phyloP scores from a whole-genome alignment of 2,797 vertebrate species.

The Molossus molossus region DNA sequence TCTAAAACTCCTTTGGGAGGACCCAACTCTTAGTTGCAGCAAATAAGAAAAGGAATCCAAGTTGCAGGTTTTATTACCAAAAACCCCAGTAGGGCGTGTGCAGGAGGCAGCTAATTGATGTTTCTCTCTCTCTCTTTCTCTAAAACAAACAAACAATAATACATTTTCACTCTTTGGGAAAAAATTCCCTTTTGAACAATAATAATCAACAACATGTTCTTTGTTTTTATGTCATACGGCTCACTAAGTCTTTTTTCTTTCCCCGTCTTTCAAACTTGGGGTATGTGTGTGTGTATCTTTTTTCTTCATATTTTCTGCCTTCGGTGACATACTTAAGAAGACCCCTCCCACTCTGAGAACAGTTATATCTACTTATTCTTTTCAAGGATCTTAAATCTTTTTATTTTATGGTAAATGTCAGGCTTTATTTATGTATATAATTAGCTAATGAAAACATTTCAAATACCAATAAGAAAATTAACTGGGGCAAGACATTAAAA shows the following conservation, averaged over 20 bases:
- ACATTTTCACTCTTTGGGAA: too few species aligned
- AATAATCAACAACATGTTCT: too few species aligned
- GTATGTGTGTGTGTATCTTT: neutral
- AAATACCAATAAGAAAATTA: slow-evolving; percentile 48
- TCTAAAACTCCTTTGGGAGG: neutral
- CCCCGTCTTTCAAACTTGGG: slow-evolving; percentile 17
- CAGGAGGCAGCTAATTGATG: too few species aligned
- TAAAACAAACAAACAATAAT: too few species aligned
- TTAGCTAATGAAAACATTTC: slow-evolving; percentile 54
- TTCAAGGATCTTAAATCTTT: slow-evolving; percentile 28
- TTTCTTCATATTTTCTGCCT: neutral
- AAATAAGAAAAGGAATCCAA: slow-evolving; percentile 13
- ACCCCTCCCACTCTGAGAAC: neutral
- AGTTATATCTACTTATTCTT: neutral
- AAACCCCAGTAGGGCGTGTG: too few species aligned
- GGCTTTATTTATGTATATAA: neutral
- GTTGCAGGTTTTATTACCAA: neutral
- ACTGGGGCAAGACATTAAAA: neutral
- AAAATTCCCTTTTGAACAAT: too few species aligned
- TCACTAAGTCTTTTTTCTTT: slow-evolving; percentile 11
- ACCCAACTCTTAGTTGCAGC: neutral
- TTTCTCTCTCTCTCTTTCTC: too few species aligned
- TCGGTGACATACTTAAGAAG: slow-evolving; percentile 17
- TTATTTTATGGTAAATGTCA: slow-evolving; percentile 48
- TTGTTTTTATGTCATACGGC: neutral